Conservation (phyloP, 2,888 invertebrate genomes). For the Listrodromus nycthemerus region DNA sequence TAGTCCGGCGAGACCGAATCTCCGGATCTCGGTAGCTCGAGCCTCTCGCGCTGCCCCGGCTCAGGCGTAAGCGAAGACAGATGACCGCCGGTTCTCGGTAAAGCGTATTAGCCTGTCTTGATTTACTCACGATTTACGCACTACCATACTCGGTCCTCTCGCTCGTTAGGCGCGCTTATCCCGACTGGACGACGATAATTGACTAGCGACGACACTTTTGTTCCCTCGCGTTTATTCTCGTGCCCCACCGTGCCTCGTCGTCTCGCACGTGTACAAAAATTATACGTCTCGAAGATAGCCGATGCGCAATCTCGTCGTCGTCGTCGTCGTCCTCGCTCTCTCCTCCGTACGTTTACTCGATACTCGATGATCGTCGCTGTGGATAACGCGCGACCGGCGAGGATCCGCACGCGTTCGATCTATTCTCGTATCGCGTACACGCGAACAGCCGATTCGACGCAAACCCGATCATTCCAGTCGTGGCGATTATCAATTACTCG, state of each 20-base stretch:
- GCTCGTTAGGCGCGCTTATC: conserved; percentile 68
- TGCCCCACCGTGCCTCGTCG: too few relatives aligned
- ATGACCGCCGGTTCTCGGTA: conserved; percentile 73
- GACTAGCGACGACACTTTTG: conserved; percentile 27
- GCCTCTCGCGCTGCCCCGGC: neutral
- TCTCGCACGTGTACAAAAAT: too few relatives aligned
- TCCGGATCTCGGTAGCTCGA: conserved; percentile 14
- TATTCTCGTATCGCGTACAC: neutral
- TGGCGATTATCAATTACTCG: conserved; percentile 58
- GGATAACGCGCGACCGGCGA: too few relatives aligned
- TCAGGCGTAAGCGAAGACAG: conserved; percentile 72
- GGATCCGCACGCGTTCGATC: too few relatives aligned
- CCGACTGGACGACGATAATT: conserved; percentile 61
- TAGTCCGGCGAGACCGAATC: conserved; percentile 1
- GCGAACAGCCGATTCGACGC: conserved; percentile 42
- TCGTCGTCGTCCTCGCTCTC: too few relatives aligned
- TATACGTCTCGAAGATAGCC: too few relatives aligned
- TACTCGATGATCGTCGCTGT: too few relatives aligned
- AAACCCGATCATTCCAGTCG: conserved; percentile 48
- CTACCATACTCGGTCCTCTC: conserved; percentile 33
- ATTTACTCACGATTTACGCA: conserved; percentile 63
- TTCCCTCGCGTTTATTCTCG: too few relatives aligned
- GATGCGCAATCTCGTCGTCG: too few relatives aligned
- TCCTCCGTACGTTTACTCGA: too few relatives aligned
- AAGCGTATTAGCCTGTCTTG: conserved; percentile 53